Evolutionary conservation across 1,140 invertebrate genomes (phyloP).

Genomic region (Temnothorax longispinosus): DNA sequence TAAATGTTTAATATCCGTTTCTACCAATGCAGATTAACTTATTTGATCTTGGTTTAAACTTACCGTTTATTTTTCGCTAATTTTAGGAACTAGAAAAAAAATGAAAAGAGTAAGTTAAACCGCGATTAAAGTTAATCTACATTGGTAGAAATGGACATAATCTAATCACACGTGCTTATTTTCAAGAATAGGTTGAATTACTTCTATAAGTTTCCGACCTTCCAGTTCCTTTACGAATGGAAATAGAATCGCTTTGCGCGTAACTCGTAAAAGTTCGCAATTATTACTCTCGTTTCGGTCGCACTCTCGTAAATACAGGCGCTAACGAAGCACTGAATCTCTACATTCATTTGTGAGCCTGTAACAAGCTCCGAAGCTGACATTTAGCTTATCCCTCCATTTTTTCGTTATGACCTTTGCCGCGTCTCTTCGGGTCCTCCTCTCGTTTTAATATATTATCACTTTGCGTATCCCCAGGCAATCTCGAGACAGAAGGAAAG

Average conservation of each 20-base stretch:
- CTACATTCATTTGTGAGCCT: constrained; percentile 35
- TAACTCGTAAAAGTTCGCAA: constrained; percentile 57
- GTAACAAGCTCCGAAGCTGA: constrained; percentile 47
- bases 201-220: neutral
- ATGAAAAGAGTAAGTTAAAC: too few species aligned
- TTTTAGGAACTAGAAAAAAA: too few species aligned
- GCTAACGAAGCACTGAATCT: constrained; percentile 61
- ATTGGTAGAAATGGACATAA: too few species aligned
- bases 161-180: neutral
- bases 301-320: constrained; percentile 29
- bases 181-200: neutral
- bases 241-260: neutral
- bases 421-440: constrained; percentile 9
- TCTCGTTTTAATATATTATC: constrained; percentile 53
- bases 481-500: constrained; percentile 19
- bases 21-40: too few species aligned
- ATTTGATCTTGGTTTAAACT: too few species aligned
- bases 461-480: constrained; percentile 3
- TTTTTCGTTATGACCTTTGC: constrained; percentile 59
- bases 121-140: too few species aligned
- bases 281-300: constrained; percentile 54
- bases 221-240: neutral
- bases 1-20: too few species aligned
- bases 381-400: constrained; percentile 57
- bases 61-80: too few species aligned